A percentile compares a stretch with the other conserved stretches of the same genome.
These are phyloP conservation scores for Holotrichia oblita DNA, from an alignment of 1,140 invertebrate genomes.

Conservation along the genomic window DNA sequence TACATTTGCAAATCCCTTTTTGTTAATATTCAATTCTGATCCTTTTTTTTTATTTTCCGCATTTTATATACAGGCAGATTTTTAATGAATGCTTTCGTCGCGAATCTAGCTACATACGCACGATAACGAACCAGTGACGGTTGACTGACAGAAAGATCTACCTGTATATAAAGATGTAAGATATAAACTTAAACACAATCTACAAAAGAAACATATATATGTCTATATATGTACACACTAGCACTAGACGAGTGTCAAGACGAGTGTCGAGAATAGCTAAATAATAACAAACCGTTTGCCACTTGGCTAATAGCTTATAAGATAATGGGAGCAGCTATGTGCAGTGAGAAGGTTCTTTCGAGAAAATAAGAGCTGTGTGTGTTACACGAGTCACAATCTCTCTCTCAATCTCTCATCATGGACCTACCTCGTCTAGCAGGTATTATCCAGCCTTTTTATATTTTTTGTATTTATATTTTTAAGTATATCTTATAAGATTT, in stretches of 20 bases:
- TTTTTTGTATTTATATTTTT: constrained; percentile 46
- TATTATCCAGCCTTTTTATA: constrained; percentile 62
- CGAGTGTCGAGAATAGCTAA: constrained; percentile 43
- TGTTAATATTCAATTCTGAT: too few species aligned
- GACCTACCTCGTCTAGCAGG: constrained; percentile 52
- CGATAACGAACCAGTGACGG: too few species aligned
- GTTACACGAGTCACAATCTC: constrained; percentile 31
- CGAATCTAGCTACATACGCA: too few species aligned
- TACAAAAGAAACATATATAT: not conserved
- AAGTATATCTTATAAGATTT: constrained; percentile 41
- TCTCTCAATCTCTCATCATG: not conserved
- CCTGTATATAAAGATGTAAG: too few species aligned
- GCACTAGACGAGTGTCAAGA: constrained; percentile 40
- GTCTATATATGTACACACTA: constrained; percentile 6
- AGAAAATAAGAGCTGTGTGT: constrained; percentile 43
- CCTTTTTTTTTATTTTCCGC: too few species aligned
- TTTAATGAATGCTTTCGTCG: too few species aligned
- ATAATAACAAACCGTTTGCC: constrained; percentile 52
- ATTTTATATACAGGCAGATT: too few species aligned
- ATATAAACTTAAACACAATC: not conserved
- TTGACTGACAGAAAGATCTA: too few species aligned
- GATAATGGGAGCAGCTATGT: constrained; percentile 50
- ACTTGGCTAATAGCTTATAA: constrained; percentile 57
- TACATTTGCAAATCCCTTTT: too few species aligned
- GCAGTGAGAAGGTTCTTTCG: constrained; percentile 47